Evolutionary conservation across 1,140 invertebrate genomes (phyloP), one percentile per base, ranked within the genome.

Genomic region (Eueides isabella): DNA sequence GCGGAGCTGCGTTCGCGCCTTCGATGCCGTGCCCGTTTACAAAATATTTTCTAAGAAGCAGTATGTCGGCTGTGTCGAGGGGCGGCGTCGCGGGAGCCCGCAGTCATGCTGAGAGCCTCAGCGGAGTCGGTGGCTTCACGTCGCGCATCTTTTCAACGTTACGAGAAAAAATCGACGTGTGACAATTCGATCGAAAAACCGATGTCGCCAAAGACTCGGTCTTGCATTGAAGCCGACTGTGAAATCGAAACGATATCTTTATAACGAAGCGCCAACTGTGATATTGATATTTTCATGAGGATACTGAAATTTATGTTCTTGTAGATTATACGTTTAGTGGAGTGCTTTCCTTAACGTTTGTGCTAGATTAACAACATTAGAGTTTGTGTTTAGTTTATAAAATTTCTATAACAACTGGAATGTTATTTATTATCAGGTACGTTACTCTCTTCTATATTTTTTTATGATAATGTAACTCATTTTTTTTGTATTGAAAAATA

Each of bases 61-160:
- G 87, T 85, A 90, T 89, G 88, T 89, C 87, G 87, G 87, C 81
- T 85, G 80, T 81, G 74, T 67, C 83, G 84, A 89, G 90, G 89
- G 91, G 89, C 87, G 89, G 83, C 90, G 86, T 85, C 84, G 89
- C 91, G 89, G 91, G 91, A 88, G 88, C 86, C 82, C 88, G 86
- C 91, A 92, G 91, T 93, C 91, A 92, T 93, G 91, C 91, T 93
- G 91, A 87, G 91, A 85, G 67, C 79, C 86, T 92, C 91, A 87
- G 90, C 90, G 82, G 83, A 89, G 86, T 83, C 85, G 85, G 85
- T 82, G 91, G 89, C 85, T 84, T 83, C 87, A 91, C 81, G 88
- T 86, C 86, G 90, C 87, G 90, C 86, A 82, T 72, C 80, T 76
- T 88, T 86, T 86, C 85, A 85, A 80, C 82, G 74, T 78, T 82